Evolutionary conservation across 2,797 vertebrate species (phyloP).

Genomic region (Petrocephalus schoutedeni): DNA sequence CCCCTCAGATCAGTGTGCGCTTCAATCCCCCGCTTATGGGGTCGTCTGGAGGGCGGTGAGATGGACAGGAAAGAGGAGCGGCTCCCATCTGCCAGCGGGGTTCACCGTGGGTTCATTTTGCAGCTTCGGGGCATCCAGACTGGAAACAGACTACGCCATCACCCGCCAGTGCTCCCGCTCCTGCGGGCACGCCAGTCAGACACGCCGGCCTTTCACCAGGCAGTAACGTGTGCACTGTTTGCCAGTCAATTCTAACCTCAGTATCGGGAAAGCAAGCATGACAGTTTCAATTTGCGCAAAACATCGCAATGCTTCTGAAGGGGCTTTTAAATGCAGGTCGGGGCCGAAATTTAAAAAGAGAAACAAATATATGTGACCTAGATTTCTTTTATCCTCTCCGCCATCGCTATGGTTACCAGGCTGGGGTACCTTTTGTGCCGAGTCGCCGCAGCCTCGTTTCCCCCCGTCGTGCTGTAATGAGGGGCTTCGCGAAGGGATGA

Average conservation of each 20-base stretch:
- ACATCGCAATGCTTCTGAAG: neutral
- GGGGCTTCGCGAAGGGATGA: neutral
- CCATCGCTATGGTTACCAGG: constrained; percentile 26
- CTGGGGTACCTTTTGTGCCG: constrained; percentile 16
- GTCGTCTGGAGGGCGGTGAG: neutral
- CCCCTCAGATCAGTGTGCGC: neutral
- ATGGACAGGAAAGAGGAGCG: neutral
- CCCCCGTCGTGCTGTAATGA: constrained; percentile 1
- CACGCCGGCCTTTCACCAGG: neutral
- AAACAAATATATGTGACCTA: constrained; percentile 18
- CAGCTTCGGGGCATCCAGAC: neutral
- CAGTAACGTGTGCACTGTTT: too few relatives aligned
- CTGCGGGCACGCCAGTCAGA: neutral
- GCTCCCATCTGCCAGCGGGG: neutral
- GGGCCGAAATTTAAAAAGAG: neutral
- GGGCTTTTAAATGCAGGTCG: neutral
- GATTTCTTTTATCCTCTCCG: constrained; percentile 3
- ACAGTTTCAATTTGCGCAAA: neutral
- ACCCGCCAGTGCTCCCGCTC: neutral
- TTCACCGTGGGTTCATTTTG: constrained; percentile 19
- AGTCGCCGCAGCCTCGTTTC: neutral
- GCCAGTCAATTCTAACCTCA: neutral
- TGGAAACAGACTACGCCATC: neutral
- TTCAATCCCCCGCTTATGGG: neutral
- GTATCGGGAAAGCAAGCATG: neutral